Percentiles rank a stretch among this genome's conserved stretches.
These are phyloP conservation scores for Drosophila fulvimacula DNA, from an alignment of 2,888 invertebrate species.

Conservation along the genomic window DNA sequence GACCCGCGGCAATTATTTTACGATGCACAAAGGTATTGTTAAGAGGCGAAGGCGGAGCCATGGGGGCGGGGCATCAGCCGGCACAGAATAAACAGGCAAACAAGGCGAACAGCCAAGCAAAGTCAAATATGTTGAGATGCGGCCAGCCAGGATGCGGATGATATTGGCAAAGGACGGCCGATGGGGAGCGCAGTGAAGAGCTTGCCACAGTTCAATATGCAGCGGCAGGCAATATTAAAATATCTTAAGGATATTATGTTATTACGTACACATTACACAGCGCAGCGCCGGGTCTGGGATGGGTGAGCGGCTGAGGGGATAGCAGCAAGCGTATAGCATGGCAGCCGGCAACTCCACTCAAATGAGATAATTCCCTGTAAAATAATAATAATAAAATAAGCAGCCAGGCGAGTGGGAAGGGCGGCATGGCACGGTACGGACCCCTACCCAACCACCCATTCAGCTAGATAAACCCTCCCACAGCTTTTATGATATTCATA, in stretches of 20 bases:
- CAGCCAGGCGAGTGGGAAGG: conserved; percentile 32
- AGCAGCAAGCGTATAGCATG: conserved; percentile 14
- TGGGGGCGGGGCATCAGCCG: conserved; percentile 18
- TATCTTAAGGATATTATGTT: conserved; percentile 84
- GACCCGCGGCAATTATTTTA: conserved; percentile 82
- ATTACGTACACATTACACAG: conserved; percentile 79
- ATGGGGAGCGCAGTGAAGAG: conserved; percentile 32
- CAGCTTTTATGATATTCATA: conserved; percentile 72
- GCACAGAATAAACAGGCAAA: conserved; percentile 56
- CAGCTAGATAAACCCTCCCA: neutral
- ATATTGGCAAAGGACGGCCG: conserved; percentile 28
- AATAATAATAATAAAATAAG: conserved; percentile 81
- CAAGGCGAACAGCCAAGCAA: conserved; percentile 63
- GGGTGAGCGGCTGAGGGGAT: neutral
- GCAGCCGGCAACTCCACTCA: conserved; percentile 68
- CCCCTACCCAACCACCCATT: neutral
- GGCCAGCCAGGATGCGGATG: conserved; percentile 55
- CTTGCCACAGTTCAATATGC: conserved; percentile 80
- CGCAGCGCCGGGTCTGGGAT: conserved; percentile 12
- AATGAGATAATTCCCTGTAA: conserved; percentile 83
- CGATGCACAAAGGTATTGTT: conserved; percentile 84
- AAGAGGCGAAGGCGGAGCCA: conserved; percentile 51
- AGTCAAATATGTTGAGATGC: conserved; percentile 80
- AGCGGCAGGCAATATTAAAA: conserved; percentile 76
- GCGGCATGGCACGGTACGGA: neutral